phyloP scores from a whole-genome alignment of 1,140 invertebrate genomes.

The Mamestra configurata region DNA sequence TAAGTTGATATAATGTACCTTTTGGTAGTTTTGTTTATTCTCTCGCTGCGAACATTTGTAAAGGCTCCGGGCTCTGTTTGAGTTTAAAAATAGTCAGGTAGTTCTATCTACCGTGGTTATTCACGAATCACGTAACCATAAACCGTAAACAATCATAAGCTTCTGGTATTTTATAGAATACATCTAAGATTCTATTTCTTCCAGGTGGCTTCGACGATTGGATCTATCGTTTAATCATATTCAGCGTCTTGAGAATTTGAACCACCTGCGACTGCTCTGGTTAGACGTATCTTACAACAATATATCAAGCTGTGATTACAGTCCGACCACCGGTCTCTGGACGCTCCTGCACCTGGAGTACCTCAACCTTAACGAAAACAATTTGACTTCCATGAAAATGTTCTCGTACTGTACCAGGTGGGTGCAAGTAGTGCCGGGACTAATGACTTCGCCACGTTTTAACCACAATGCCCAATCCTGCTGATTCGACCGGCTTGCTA shows the following conservation, averaged over 20 bases:
- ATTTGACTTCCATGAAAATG: conserved; percentile 78
- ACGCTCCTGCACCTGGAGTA: conserved; percentile 80
- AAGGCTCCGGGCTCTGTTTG: too few relatives aligned
- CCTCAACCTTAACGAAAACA: conserved; percentile 83
- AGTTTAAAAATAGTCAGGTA: too few relatives aligned
- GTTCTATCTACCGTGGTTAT: too few relatives aligned
- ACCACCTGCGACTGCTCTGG: conserved; percentile 75
- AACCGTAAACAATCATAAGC: too few relatives aligned
- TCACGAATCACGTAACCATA: too few relatives aligned
- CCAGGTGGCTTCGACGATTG: conserved; percentile 78
- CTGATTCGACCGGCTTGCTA: conserved; percentile 40
- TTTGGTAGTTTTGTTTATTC: neutral
- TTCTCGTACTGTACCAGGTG: conserved; percentile 80
- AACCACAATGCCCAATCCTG: conserved; percentile 35
- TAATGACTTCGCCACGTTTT: conserved; percentile 20
- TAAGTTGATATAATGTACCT: conserved; percentile 46
- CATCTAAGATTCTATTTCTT: conserved; percentile 39
- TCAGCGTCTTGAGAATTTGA: conserved; percentile 80
- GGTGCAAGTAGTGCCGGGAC: neutral
- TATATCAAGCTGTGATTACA: conserved; percentile 77
- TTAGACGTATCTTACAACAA: conserved; percentile 83
- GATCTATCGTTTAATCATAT: conserved; percentile 85
- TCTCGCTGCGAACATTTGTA: too few relatives aligned
- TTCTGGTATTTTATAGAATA: too few relatives aligned
- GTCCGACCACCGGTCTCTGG: conserved; percentile 70